Evolutionary conservation across 2,797 vertebrate genomes (phyloP), one percentile per base, ranked within the genome.

Genomic region (Peromyscus melanophrys): DNA sequence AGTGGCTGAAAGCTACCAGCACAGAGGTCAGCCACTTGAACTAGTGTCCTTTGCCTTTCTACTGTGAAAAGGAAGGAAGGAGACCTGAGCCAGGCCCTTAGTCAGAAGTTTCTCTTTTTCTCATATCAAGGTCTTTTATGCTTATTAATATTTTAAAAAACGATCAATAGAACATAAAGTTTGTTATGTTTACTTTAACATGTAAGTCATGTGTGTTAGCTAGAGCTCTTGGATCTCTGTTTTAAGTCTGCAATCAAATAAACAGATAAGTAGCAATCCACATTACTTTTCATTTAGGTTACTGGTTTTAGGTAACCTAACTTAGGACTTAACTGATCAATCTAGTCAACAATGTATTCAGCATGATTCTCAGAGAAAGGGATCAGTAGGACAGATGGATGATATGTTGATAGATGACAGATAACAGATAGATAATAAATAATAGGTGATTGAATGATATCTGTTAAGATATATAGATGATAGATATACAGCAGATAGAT

Each of bases 91-190:
- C 14, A 93, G 27, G 6, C 0, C 7, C 0, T 4, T 55, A 40
- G 34, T 34, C 85, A 25, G 31, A 90, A 61, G n/a, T 14, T 25
- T 1, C 11, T 90, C 12, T 73, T 67, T 92, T 34, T 34, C 21
- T 90, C 57, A 59, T 27, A 37, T 16, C 11, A 37, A 3, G 3
- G 67, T 89, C 27, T 97, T 94, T 73, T 71, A n/a, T 89, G 43
- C 10, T 78, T 77, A 40, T 63, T 40, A 80, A 27, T 12, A 23
- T 83, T 96, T 90, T 61, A 29, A 95, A 92, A 90, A 77, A 75
- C 2, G 52, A 29, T 12, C 6, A 49, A 17, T 14, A 80, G 6
- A 73, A 17, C n/a, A 40, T 94, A 82, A 65, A 46, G 49, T 73
- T 88, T 23, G 0, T 43, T 21, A 40, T 86, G 10, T 59, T 86